Conservation (phyloP, 2,113 vertebrate species). For the Amblyopsis rosae region DNA sequence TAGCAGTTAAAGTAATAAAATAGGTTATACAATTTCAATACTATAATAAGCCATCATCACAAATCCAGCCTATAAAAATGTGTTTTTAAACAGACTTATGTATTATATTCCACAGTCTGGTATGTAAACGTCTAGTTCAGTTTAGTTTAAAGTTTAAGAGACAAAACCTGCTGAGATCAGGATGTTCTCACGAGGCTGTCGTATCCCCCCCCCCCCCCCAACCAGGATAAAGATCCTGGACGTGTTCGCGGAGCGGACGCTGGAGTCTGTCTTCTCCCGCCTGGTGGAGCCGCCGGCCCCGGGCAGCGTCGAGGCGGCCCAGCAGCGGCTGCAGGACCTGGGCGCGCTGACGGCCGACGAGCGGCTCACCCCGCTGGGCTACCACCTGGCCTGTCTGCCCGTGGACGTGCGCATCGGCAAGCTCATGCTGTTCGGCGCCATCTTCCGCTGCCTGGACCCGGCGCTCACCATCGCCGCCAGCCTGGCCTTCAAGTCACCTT, state of each 20-base stretch:
- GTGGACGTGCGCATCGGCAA: conserved; percentile 97
- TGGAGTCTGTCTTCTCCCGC: conserved; percentile 87
- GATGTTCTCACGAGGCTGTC: too few relatives aligned
- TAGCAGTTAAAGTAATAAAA: too few relatives aligned
- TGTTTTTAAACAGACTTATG: too few relatives aligned
- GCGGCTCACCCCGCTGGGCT: conserved; percentile 90
- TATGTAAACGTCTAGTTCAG: too few relatives aligned
- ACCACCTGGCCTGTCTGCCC: conserved; percentile 94
- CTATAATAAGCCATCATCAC: too few relatives aligned
- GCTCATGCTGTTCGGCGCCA: conserved; percentile 94
- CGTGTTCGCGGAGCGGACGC: conserved; percentile 81
- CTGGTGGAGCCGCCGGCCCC: conserved; percentile 87
- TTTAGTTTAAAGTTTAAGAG: too few relatives aligned
- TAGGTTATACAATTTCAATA: too few relatives aligned
- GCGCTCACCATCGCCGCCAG: conserved; percentile 96
- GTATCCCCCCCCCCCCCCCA: not conserved
- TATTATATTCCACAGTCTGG: too few relatives aligned
- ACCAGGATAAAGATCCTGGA: conserved; percentile 95
- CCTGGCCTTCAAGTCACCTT: conserved; percentile 94
- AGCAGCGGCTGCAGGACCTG: conserved; percentile 87
- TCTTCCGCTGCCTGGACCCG: conserved; percentile 96
- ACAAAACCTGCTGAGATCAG: too few relatives aligned
- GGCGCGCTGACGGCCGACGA: conserved; percentile 89
- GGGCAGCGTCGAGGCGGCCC: conserved; percentile 84
- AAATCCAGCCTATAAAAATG: too few relatives aligned